Base-by-base conservation (phyloP, 1,140 invertebrate species). In the Penaeus vannamei region DNA sequence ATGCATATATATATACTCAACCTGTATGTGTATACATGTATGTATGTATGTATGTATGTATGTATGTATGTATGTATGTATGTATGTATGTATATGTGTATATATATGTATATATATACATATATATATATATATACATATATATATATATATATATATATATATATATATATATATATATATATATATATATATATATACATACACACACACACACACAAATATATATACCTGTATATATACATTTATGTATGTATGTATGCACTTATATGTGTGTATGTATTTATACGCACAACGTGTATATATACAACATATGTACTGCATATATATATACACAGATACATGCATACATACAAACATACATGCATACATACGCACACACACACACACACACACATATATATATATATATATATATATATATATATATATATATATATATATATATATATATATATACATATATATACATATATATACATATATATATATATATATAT, bases 401-500 rank as follows among this genome's bases (percentile, higher is more conserved):
- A 66, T 19, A 66, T 19, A 66, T 19, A 66, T 19, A 66, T 19
- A 19, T 12, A 66, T 19, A 66, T 19, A 66, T 19, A 66, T 66
- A 66, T 19, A 66, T 19, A 66, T 19, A 66, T 19, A 66, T 19
- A 22, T 1, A 20, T 19, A 66, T 19, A 66, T 19, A 20, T 19
- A 66, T 19, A 66, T 19, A 17, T 19, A 66, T 19, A 66, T 19
- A 66, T 22, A 66, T 22, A 66, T 22, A 66, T 22, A 66, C 12
- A 72, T 72, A 72, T 72, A 72, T 72, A 72, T 72, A 26, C 8
- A 72, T 72, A 72, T 72, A 72, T 72, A 72, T 72, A 72, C 7
- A 72, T 26, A 72, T 72, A 72, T 72, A 72, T 26, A 72, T 26
- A 72, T 26, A 72, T 26, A 72, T 26, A 72, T 4, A 72, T 26